Conservation (phyloP, 2,888 invertebrate genomes). For the Alentia gelatinosa region DNA sequence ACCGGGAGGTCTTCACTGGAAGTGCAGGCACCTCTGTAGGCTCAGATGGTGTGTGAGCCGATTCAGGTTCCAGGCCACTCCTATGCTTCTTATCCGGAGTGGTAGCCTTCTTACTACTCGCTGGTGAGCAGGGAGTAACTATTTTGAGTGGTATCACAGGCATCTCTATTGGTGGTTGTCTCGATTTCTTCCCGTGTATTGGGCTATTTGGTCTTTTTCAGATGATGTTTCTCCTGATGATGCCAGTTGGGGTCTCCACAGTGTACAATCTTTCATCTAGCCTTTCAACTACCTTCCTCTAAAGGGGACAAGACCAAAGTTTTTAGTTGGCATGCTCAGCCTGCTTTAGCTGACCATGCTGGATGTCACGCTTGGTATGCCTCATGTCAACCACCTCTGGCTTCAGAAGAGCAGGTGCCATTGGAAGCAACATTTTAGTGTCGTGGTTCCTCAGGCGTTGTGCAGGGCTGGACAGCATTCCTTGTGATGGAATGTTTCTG, state of each 20-base stretch:
- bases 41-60: not conserved
- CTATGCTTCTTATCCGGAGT: not conserved
- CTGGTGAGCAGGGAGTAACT: not conserved
- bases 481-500: constrained; percentile 15
- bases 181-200: not conserved
- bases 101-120: no score
- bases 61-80: not conserved
- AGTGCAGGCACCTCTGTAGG: not conserved
- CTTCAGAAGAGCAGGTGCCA: not conserved
- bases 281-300: no score
- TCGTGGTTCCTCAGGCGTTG: not conserved
- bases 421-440: not conserved
- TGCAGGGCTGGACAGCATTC: not conserved
- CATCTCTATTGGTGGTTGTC: not conserved
- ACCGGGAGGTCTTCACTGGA: not conserved
- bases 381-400: not conserved
- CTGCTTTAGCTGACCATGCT: not conserved
- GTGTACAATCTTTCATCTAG: no score
- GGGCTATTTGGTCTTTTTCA: not conserved
- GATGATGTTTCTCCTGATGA: not conserved
- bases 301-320: not conserved
- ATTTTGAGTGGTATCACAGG: not conserved
- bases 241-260: no score
- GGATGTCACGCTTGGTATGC: not conserved
- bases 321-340: not conserved